Evolutionary conservation across 2,888 invertebrate genomes (phyloP), one percentile per base, ranked within the genome.

Genomic region (Choreutis nemorana): DNA sequence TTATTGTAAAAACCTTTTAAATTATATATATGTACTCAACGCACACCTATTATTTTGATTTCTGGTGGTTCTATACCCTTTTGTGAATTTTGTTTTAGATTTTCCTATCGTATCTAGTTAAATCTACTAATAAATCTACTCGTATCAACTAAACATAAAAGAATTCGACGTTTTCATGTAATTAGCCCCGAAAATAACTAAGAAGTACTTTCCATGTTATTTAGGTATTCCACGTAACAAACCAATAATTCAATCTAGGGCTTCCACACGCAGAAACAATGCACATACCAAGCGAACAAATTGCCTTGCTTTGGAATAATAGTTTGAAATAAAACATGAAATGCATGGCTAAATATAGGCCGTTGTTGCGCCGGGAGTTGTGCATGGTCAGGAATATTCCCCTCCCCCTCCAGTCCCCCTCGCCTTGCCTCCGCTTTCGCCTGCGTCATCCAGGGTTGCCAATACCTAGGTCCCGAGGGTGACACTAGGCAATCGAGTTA

Each of bases 321-420:
- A n/a, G n/a, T n/a, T n/a, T n/a, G n/a, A n/a, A n/a, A n/a, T n/a
- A n/a, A n/a, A n/a, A n/a, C n/a, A n/a, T n/a, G 55, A 60, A 70
- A 62, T 68, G 66, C 64, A 66, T 51, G 43, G 58, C 71, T 75
- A 73, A 73, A 73, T 72, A 73, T 75, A 73, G 26, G 13, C 70
- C 61, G 56, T 57, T 60, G 34, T 23, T 14, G 14, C 40, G 30
- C 27, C 34, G 30, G 46, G 45, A 45, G 66, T 72, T 75, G 73
- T 64, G 67, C 68, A 56, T 72, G 75, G 77, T 75, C 73, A 75
- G 72, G 72, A 57, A 53, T 61, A 43, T 35, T 37, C 42, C 39
- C 41, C 44, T 50, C 53, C 51, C 47, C 46, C 47, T 51, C 46
- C 45, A 40, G 35, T 28, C 43, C 41, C 47, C 42, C 46, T 41